Evolutionary conservation across 2,113 vertebrate genomes (phyloP), one percentile per base, ranked within the genome.

Genomic region (Ageneiosus marmoratus): DNA sequence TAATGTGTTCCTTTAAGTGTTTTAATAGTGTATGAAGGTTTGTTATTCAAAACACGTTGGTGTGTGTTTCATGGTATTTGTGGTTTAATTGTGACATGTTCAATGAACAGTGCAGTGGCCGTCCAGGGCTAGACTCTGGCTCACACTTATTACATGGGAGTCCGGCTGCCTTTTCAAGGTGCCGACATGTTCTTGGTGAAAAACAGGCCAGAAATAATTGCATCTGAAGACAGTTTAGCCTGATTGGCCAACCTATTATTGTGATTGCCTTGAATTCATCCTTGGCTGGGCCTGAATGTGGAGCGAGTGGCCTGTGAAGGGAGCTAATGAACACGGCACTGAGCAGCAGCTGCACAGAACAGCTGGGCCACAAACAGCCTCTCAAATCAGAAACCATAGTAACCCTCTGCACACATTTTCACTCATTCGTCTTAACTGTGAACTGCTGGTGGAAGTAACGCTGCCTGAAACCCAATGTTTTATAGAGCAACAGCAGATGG

Each of bases 301-400:
- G 65, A 84, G 77, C 77, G 67, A 79, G 81, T 75, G 85, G 72
- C 67, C 58, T 79, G 82, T 74, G 70, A 85, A 86, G 82, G 69
- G 69, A 84, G 55, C 80, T 81, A 86, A 83, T 84, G 73, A 86
- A 82, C 55, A 72, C 24, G 84, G 50, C 50, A 73, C 56, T 65
- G 77, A 50, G 79, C 56, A 75, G 76, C 87, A 87, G 85, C 85
- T 87, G 84, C 82, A 83, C 60, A 48, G 77, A 88, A 86, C 86
- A 88, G 80, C 88, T 89, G 88, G 77, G 81, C 51, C 81, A 82
- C 83, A 80, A 84, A 85, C 80, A 80, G 81, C 79, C 75, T 82
- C 80, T 62, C 70, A 70, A 70, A 83, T 74, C 83, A 84, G 67
- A 83, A 83, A 83, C 83, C 80, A 76, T 72, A 85, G 77, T 81